A percentile compares a stretch with the other conserved stretches of the same genome.
phyloP scores from a whole-genome alignment of 2,797 vertebrate species.

The Poecilia velifera region DNA sequence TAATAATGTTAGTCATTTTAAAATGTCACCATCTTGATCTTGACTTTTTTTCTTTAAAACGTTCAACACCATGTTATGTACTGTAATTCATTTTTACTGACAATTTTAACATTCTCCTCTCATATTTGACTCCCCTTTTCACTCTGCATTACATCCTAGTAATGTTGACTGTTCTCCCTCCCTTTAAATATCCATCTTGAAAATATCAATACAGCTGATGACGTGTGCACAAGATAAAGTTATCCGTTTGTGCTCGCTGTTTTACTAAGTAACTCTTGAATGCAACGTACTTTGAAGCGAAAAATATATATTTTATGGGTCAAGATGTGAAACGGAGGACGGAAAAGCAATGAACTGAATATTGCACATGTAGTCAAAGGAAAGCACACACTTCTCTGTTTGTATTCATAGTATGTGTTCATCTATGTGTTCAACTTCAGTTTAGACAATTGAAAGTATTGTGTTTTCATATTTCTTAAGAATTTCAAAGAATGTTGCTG shows the following conservation, averaged over 20 bases:
- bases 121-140: not conserved
- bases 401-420: constrained; percentile 34
- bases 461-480: not conserved
- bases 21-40: not conserved
- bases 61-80: not conserved
- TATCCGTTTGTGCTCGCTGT: not conserved
- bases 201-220: too few species aligned
- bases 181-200: too few species aligned
- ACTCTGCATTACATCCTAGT: not conserved
- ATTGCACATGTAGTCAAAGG: constrained; percentile 41
- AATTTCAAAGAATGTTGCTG: constrained; percentile 34
- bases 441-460: constrained; percentile 29
- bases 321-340: constrained; percentile 5
- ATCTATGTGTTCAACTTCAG: constrained; percentile 35
- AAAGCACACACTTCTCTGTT: constrained; percentile 22
- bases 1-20: not conserved
- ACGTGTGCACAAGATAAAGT: too few species aligned
- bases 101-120: not conserved
- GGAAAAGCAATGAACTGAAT: constrained; percentile 26
- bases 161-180: not conserved
- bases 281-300: not conserved
- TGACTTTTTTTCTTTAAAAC: not conserved
- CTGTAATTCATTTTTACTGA: not conserved
- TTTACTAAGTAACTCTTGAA: not conserved
- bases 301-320: constrained; percentile 29